Evolutionary conservation across 2,888 invertebrate genomes (phyloP), one percentile per base, ranked within the genome.

Genomic region (Baccha elongata): DNA sequence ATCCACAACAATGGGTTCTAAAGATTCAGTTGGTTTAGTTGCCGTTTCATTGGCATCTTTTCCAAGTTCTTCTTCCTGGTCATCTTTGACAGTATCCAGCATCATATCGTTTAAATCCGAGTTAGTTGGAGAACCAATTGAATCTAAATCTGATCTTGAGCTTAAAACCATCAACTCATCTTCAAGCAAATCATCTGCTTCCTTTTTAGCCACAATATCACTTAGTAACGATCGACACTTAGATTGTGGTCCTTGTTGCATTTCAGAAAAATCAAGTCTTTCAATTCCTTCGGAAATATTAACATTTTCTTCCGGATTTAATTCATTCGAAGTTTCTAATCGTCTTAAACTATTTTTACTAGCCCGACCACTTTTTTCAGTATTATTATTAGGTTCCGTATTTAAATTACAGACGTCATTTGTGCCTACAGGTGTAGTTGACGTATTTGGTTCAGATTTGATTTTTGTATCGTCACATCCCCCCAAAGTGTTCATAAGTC

Each of bases 1-100:
- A 90, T 97, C 97, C 85, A 95, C 93, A 86, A 94, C 95, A 68
- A 93, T 89, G 84, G 92, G 92, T 86, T 92, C 92, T 37, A 88
- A 89, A 86, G 91, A 91, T 44, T 46, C 67, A 15, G 68, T 44
- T 84, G 21, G 76, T 83, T 85, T 86, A 55, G 69, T 85, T 60
- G 92, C 92, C 19, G 87, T 81, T n/a, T 86, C 76, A 29, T 91
- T 91, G 73, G 92, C 91, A 85, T 93, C 94, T 87, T 93, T 92
- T 88, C 92, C 92, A 89, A 92, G 92, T 86, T 93, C 93, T 87
- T 93, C 93, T 88, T 93, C 93, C 76, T 94, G 93, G 89, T 94
- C 93, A 86, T 94, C 93, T 89, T 94, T 94, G 87, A 93, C 93
- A 86, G 92, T 93, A 86, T 93, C 92, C 72, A 90, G 79, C 88